Evolutionary conservation across 2,888 invertebrate genomes (phyloP).

Genomic region (Pogonocherus hispidulus): DNA sequence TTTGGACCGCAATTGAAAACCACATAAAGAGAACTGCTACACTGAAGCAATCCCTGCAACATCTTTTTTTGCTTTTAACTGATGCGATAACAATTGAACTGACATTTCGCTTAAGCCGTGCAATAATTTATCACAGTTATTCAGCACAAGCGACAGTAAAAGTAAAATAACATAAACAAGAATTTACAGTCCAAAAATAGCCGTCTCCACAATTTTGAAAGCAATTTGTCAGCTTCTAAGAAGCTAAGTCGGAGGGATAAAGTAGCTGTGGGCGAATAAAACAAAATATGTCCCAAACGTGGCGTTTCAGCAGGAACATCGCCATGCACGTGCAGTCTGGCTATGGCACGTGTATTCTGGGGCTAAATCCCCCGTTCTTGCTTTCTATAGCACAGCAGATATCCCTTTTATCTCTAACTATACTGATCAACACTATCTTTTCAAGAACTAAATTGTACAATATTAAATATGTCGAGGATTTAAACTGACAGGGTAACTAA

Average conservation of each 20-base stretch:
- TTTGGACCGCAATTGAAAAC: slow-evolving; percentile 13
- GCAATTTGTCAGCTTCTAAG: slow-evolving; percentile 51
- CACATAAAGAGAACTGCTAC: neutral
- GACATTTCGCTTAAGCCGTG: neutral
- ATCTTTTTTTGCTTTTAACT: neutral
- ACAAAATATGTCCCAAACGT: slow-evolving; percentile 38
- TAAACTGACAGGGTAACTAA: slow-evolving; percentile 13
- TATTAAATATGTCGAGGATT: slow-evolving; percentile 12
- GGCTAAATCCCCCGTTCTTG: slow-evolving; percentile 36
- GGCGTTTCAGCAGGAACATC: slow-evolving; percentile 29
- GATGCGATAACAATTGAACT: slow-evolving; percentile 20
- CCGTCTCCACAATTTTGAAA: slow-evolving; percentile 39
- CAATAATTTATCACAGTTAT: slow-evolving; percentile 18
- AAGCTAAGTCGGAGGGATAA: slow-evolving; percentile 44
- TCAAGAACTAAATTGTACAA: slow-evolving; percentile 3
- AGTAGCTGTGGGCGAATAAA: slow-evolving; percentile 38
- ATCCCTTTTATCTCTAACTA: slow-evolving; percentile 29
- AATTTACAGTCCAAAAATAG: slow-evolving; percentile 37
- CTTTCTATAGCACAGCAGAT: slow-evolving; percentile 35
- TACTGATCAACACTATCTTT: slow-evolving; percentile 18
- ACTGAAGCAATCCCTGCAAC: neutral
- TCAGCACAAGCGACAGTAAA: slow-evolving; percentile 16
- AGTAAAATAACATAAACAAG: slow-evolving; percentile 30
- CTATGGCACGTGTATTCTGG: slow-evolving; percentile 41
- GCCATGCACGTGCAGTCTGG: slow-evolving; percentile 37